Evolutionary conservation across 2,797 vertebrate genomes (phyloP), one percentile per base, ranked within the genome.

Genomic region (Sphaeramia orbicularis): DNA sequence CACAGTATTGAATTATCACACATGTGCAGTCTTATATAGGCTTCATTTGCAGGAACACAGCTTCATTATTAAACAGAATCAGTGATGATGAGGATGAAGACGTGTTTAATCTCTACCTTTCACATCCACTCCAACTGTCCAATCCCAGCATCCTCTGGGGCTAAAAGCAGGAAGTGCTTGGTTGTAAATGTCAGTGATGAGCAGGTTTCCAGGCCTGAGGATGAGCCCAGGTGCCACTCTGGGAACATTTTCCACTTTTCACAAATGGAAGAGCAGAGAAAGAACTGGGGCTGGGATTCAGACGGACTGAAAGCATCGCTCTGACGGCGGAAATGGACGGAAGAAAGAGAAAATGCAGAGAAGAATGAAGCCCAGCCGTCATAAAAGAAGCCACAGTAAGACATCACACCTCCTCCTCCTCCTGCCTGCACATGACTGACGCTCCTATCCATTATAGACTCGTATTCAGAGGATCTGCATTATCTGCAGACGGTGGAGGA

Each of bases 161-260:
- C 27, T n/a, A 44, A 7, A 21, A 18, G 24, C 37, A 40, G 74
- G 45, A 57, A 36, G 44, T 40, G 30, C 42, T 2, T n/a, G 13
- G 14, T 5, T 2, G 24, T 9, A n/a, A 37, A 19, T 5, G 63
- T 43, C 19, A 35, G 21, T 0, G 24, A 62, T 36, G 9, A n/a
- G 21, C 41, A 6, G 41, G n/a, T n/a, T n/a, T n/a, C n/a, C n/a
- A 15, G 11, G 19, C 44, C 1, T 2, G n/a, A 51, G 48, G 56
- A 52, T 36, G 19, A 58, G 15, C 38, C 10, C n/a, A 11, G 57
- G 27, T 45, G 55, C 11, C 44, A 47, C 36, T 56, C 7, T 49
- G 24, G 15, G 38, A 55, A 45, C 19, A 50, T 65, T 16, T 65
- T 38, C 54, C 18, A 43, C 51, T 57, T 36, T 53, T 10, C 24